phyloP scores from a whole-genome alignment of 1,140 invertebrate genomes.

The Drosophila sulfurigaster region DNA sequence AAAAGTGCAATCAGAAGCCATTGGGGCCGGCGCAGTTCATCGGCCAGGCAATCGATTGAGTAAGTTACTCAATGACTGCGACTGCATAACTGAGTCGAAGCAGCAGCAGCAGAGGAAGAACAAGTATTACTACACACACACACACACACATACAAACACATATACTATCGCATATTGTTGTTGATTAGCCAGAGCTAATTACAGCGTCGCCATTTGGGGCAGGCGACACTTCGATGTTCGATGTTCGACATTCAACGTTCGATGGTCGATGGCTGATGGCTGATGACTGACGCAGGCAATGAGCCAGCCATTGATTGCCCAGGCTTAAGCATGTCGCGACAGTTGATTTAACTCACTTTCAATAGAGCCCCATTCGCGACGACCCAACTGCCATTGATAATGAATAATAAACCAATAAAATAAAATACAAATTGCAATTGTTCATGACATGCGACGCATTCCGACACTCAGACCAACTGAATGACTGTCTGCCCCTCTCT shows the following conservation, averaged over 20 bases:
- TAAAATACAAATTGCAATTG: constrained; percentile 76
- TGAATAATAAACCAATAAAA: constrained; percentile 77
- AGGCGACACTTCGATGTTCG: constrained; percentile 14
- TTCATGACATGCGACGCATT: constrained; percentile 64
- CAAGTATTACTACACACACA: constrained; percentile 5
- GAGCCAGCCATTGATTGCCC: constrained; percentile 29
- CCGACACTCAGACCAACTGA: not conserved
- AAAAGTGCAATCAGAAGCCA: constrained; percentile 46
- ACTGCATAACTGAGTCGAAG: constrained; percentile 26
- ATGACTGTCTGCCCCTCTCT: not conserved
- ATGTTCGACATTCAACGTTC: not conserved
- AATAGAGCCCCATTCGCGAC: constrained; percentile 20
- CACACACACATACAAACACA: not conserved
- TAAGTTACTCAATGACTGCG: constrained; percentile 33
- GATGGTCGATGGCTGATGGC: not conserved
- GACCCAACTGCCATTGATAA: constrained; percentile 27
- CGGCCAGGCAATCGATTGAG: constrained; percentile 51
- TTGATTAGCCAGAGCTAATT: constrained; percentile 42
- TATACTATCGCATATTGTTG: not conserved
- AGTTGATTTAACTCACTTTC: constrained; percentile 46
- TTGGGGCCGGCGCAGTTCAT: constrained; percentile 51
- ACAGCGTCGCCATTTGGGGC: constrained; percentile 20
- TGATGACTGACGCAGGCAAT: not conserved
- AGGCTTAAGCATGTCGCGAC: constrained; percentile 42
- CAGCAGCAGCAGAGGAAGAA: not conserved